Percentiles rank a stretch among this genome's conserved stretches.
Evolutionary conservation across 2,113 vertebrate species (phyloP).

Genomic region (Tricholaema leucomelas): DNA sequence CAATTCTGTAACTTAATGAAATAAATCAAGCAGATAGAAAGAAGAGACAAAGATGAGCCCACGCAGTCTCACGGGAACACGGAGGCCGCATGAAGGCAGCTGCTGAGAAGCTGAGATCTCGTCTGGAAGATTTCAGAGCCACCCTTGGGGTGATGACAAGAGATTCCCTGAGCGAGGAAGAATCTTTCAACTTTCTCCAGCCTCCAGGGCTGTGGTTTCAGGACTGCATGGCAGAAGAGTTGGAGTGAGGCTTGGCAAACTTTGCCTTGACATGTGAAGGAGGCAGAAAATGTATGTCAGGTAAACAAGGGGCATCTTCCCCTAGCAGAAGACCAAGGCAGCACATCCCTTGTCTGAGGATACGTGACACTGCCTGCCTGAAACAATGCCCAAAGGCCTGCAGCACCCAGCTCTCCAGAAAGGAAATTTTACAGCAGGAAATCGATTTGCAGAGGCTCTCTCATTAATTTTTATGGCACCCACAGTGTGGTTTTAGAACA

Average conservation of each 20-base stretch:
- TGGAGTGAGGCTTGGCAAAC: not conserved
- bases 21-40: constrained; percentile 61
- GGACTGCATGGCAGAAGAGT: not conserved
- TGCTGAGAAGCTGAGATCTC: not conserved
- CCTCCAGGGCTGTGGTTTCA: not conserved
- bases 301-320: not conserved
- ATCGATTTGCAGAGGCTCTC: constrained; percentile 56
- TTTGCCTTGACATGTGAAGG: rapidly evolving
- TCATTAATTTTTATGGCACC: constrained; percentile 72
- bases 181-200: not conserved
- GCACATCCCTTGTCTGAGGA: not conserved
- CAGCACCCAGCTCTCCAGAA: not conserved
- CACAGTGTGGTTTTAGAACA: constrained; percentile 46
- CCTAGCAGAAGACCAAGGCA: not conserved
- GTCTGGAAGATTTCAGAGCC: not conserved
- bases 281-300: not conserved
- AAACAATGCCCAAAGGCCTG: not conserved
- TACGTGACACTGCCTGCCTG: not conserved
- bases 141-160: not conserved
- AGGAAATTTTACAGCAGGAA: constrained; percentile 39
- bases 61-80: not conserved
- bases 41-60: constrained; percentile 23
- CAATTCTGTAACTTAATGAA: constrained; percentile 66
- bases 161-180: not conserved
- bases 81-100: not conserved